Evolutionary conservation across 2,113 vertebrate species (phyloP).

Genomic region (Epinephelus lanceolatus): DNA sequence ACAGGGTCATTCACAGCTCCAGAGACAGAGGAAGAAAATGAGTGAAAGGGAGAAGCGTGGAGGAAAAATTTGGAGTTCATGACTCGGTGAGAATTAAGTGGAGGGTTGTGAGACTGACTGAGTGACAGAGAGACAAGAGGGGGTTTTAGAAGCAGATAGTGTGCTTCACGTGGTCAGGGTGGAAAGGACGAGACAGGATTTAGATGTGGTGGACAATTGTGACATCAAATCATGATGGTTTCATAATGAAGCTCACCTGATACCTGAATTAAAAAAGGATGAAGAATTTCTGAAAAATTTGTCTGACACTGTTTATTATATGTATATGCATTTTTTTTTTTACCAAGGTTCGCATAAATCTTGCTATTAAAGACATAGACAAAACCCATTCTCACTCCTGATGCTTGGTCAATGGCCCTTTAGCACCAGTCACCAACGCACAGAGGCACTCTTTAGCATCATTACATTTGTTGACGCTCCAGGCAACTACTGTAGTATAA

Average conservation of each 20-base stretch:
- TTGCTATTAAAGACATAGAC: background rate
- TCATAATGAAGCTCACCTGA: background rate
- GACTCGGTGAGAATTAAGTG: constrained; percentile 26
- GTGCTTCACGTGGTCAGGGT: background rate
- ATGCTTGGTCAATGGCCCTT: too few relatives aligned
- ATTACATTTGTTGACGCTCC: too few relatives aligned
- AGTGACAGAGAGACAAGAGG: background rate
- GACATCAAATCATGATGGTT: background rate
- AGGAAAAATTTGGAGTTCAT: constrained; percentile 48
- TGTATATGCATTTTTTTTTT: background rate
- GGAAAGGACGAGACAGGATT: background rate
- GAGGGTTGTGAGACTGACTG: constrained; percentile 1
- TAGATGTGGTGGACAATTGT: background rate
- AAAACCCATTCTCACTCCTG: background rate
- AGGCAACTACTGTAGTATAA: too few relatives aligned
- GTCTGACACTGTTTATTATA: background rate
- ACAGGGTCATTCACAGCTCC: constrained; percentile 63
- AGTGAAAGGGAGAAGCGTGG: constrained; percentile 8
- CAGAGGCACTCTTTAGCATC: too few relatives aligned
- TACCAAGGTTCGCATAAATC: background rate
- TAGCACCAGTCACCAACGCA: too few relatives aligned
- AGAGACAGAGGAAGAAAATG: constrained; percentile 43
- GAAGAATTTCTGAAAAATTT: background rate
- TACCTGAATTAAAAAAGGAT: background rate
- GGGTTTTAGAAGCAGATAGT: background rate